Evolutionary conservation across 2,113 vertebrate genomes (phyloP).

Genomic region (Riparia riparia): DNA sequence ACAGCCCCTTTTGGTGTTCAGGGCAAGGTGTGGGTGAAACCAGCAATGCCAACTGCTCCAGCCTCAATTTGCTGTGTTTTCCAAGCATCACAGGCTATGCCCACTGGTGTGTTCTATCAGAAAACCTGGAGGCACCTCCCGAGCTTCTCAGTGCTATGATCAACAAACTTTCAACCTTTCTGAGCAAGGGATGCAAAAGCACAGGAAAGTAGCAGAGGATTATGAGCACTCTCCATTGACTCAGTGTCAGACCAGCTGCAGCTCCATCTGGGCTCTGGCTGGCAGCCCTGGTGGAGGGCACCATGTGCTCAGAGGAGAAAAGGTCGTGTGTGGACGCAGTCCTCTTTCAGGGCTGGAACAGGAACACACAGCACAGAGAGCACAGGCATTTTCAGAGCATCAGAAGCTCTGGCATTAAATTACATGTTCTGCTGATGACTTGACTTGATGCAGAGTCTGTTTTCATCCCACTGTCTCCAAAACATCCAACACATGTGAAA

Average conservation of each 20-base stretch:
- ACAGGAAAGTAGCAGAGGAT: not conserved
- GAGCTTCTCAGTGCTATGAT: not conserved
- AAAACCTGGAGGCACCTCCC: not conserved
- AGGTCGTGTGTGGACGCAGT: not conserved
- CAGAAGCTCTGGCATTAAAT: slow-evolving; percentile 24
- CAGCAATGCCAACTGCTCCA: not conserved
- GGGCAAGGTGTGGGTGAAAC: not conserved
- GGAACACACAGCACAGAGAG: not conserved
- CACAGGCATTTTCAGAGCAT: not conserved
- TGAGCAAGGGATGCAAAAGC: not conserved
- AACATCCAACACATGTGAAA: not conserved
- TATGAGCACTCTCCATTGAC: not conserved
- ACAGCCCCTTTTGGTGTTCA: not conserved
- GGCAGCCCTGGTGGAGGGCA: not conserved
- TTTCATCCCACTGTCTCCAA: slow-evolving; percentile 25
- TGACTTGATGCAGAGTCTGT: not conserved
- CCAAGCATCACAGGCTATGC: not conserved
- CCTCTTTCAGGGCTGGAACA: not conserved
- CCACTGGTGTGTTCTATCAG: not conserved
- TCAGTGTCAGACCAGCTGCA: not conserved
- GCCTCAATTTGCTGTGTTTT: not conserved
- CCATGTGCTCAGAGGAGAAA: not conserved
- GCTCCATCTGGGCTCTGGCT: not conserved
- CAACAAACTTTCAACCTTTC: not conserved
- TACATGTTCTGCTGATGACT: not conserved